Evolutionary conservation across 1,140 invertebrate species (phyloP), one percentile per base, ranked within the genome.

Genomic region (Theocolax elegans): DNA sequence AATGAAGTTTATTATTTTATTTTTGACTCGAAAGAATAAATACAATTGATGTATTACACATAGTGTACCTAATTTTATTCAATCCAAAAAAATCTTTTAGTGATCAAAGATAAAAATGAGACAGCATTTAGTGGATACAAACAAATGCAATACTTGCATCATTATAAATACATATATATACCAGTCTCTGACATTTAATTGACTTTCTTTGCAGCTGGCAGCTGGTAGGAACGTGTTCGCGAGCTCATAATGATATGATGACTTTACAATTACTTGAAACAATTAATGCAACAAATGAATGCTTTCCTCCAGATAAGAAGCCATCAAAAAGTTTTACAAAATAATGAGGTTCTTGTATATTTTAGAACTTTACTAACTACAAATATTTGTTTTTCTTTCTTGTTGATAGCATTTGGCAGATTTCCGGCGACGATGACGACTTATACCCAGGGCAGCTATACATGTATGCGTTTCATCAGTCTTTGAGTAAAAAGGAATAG

Each of bases 381-480:
- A 64, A n/a, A 74, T 79, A 75, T 83, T 49, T 67, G 81, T 83
- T 87, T 87, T 82, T n/a, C n/a, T 87, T 87, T 88, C 86, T 89
- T 87, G 86, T 88, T 87, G 83, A 83, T 90, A 93, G 92, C 92
- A 78, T 88, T 93, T 81, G 94, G 92, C 73, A 92, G 94, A 83
- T 94, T 95, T 83, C 93, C 94, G 70, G 83, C 90, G 53, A 92
- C 92, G 83, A 92, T 93, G 83, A 89, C 91, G 67, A 90, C 90
- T 54, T 94, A 91, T 87, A 92, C 92, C 73, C 93, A 94, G 84
- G 93, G 94, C 79, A 94, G 90, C 81, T 96, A 95, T 82, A 95
- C 94, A 87, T 97, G 94, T 96, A 92, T 90, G 93, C 89, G 83
- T 80, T 78, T 83, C 78, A 81, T 75, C 77, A 77, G 72, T 79